Conservation (phyloP, 1,140 invertebrate genomes). For the Calephelis nemesis region DNA sequence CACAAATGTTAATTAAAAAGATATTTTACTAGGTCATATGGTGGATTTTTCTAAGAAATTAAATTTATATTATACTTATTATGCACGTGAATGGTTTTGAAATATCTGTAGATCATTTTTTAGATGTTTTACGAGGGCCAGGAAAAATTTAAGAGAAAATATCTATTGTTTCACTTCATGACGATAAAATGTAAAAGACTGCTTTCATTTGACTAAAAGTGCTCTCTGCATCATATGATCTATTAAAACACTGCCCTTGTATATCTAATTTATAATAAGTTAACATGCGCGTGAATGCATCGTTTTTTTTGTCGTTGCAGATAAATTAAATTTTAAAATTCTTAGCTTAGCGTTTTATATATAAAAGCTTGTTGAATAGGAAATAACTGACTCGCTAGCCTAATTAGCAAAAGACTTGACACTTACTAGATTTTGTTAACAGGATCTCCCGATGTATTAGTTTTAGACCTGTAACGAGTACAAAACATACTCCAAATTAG, state of each 20-base stretch:
- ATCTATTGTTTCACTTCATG: neutral
- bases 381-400: conserved; percentile 8
- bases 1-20: neutral
- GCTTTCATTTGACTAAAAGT: neutral
- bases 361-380: conserved; percentile 17
- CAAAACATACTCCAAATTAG: conserved; percentile 8
- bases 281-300: conserved; percentile 7
- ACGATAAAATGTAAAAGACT: neutral
- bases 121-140: neutral
- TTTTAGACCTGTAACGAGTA: neutral
- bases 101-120: neutral
- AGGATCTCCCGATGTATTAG: neutral
- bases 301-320: conserved; percentile 1
- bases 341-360: conserved; percentile 18
- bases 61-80: neutral
- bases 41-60: neutral
- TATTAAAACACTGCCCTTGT: conserved; percentile 9
- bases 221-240: neutral
- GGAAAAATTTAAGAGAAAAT: no score
- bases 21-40: conserved; percentile 1
- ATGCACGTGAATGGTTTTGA: no score
- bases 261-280: neutral
- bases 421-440: conserved; percentile 9
- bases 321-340: conserved; percentile 13
- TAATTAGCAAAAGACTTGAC: conserved; percentile 14